phyloP scores from a whole-genome alignment of 2,888 invertebrate genomes.

The Atethmia centrago region DNA sequence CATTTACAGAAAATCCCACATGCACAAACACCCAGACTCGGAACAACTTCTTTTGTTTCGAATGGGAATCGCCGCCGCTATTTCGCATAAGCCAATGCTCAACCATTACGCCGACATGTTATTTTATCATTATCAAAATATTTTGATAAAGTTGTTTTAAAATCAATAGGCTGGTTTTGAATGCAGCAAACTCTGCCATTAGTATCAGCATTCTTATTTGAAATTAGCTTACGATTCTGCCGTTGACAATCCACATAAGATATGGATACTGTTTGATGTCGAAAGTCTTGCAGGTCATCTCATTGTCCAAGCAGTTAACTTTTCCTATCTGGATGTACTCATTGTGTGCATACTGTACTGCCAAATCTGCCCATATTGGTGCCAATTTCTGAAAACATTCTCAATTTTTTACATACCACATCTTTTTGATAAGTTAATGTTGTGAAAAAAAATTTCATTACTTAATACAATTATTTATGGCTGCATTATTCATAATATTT shows the following conservation, averaged over 20 bases:
- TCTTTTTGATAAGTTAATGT: neutral
- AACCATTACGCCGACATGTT: too few relatives aligned
- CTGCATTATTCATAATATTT: slow-evolving; percentile 5
- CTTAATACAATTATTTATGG: neutral
- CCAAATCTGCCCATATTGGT: slow-evolving; percentile 96
- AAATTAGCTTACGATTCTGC: slow-evolving; percentile 92
- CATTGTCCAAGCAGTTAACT: slow-evolving; percentile 95
- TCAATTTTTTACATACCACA: neutral
- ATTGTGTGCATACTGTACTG: slow-evolving; percentile 92
- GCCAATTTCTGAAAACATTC: slow-evolving; percentile 92
- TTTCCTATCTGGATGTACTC: slow-evolving; percentile 93
- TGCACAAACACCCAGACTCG: neutral
- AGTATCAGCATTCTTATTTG: neutral
- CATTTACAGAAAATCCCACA: neutral
- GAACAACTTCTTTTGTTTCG: neutral
- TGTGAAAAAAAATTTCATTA: neutral
- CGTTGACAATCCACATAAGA: slow-evolving; percentile 96
- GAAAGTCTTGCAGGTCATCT: slow-evolving; percentile 94
- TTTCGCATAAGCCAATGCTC: neutral
- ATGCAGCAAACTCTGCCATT: neutral
- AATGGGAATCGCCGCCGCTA: neutral
- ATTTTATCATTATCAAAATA: neutral
- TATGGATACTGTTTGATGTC: slow-evolving; percentile 97
- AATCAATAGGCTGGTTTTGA: neutral
- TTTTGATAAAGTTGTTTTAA: neutral